Evolutionary conservation across 2,888 invertebrate species (phyloP), one percentile per base, ranked within the genome.

Genomic region (Halictus ligatus): DNA sequence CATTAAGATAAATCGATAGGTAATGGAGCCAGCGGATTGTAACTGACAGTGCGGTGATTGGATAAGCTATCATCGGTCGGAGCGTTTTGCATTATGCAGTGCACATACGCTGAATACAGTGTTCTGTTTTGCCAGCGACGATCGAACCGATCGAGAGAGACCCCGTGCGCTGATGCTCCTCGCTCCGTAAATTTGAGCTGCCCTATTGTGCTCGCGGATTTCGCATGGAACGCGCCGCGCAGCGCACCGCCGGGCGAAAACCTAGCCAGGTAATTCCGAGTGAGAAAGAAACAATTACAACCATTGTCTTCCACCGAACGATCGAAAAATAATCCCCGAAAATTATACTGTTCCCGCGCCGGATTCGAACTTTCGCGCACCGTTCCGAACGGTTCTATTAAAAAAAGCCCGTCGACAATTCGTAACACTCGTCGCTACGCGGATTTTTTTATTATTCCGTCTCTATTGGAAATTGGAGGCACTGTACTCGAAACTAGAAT

Each of bases 1-100:
- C 93, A 94, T 94, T 94, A 94, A 94, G 93, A 94, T 93, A 93
- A 94, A 94, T 94, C 93, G 94, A 92, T 91, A 91, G 92, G 92
- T 93, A 92, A 93, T 92, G 92, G 92, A 92, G 90, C 91, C 89
- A 88, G 92, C 91, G 92, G 92, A 93, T 93, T 94, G 94, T 92
- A 93, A 93, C 92, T 94, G 94, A 93, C 94, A 93, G 93, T 92
- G 86, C 91, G 91, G 91, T 93, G 94, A 94, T 94, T 94, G 94
- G 94, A 93, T 94, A 94, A 94, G 93, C 94, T 94, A 94, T 94
- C 93, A 92, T 93, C 91, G 86, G 89, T 84, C 89, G 90, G 89
- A 90, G 88, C 89, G 87, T 88, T 84, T 83, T 92, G 91, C 92
- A 94, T 94, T 93, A 94, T 93, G 92, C 93, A 92, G 91, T 89